A percentile compares a stretch with the other conserved stretches of the same genome.
Evolutionary conservation across 1,140 invertebrate species (phyloP).

Genomic region (Drosophila hydei): DNA sequence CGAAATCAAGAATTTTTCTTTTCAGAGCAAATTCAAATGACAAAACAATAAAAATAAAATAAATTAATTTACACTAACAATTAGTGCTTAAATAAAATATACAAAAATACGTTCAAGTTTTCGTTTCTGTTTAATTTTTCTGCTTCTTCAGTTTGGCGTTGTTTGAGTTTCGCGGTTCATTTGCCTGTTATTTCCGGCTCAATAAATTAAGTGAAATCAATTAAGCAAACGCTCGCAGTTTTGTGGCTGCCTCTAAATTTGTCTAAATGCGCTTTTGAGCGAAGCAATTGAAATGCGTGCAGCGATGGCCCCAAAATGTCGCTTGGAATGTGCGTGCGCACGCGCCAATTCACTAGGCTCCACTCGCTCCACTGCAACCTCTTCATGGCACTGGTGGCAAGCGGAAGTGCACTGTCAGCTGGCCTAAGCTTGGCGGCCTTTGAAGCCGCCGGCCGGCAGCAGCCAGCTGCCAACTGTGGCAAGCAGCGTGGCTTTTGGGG

Average conservation of each 20-base stretch:
- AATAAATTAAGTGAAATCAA: slow-evolving; percentile 46
- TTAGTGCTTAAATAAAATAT: too few relatives aligned
- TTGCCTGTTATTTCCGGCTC: slow-evolving; percentile 67
- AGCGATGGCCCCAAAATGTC: slow-evolving; percentile 27
- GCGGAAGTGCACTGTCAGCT: slow-evolving; percentile 73
- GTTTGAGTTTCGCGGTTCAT: slow-evolving; percentile 71
- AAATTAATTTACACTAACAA: too few relatives aligned
- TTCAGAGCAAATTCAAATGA: too few relatives aligned
- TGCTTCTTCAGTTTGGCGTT: slow-evolving; percentile 33
- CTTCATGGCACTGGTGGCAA: slow-evolving; percentile 2
- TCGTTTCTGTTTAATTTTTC: background rate
- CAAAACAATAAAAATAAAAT: too few relatives aligned
- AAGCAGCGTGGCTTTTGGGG: slow-evolving; percentile 57
- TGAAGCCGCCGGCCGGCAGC: slow-evolving; percentile 54
- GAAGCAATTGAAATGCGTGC: slow-evolving; percentile 66
- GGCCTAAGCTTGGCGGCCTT: slow-evolving; percentile 37
- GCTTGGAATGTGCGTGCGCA: slow-evolving; percentile 56
- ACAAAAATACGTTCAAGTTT: background rate
- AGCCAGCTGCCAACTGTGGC: slow-evolving; percentile 33
- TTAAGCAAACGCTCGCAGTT: slow-evolving; percentile 24
- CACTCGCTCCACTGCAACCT: background rate
- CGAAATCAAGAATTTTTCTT: too few relatives aligned
- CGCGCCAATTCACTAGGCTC: slow-evolving; percentile 38
- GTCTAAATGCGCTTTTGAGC: slow-evolving; percentile 52
- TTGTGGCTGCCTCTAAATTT: slow-evolving; percentile 63